Evolutionary conservation across 53 echinoderm and acorn worm genomes (phyloP).

Genomic region (Luidia sarsii): DNA sequence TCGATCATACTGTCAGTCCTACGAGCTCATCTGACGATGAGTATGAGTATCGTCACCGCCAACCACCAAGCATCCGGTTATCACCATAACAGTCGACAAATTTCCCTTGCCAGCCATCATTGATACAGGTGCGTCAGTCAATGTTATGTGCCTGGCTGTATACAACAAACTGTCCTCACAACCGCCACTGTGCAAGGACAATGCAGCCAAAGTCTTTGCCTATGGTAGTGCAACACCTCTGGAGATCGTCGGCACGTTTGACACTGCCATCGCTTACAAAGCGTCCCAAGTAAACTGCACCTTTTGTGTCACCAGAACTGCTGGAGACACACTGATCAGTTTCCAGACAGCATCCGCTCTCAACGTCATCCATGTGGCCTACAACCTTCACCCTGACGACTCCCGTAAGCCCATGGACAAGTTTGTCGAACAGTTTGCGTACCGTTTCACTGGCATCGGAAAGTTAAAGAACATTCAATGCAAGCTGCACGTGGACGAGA

Average conservation of each 20-base stretch:
- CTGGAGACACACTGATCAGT: constrained; percentile 50
- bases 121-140: constrained; percentile 5
- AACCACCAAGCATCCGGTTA: neutral
- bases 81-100: constrained; percentile 1
- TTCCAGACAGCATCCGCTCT: constrained; percentile 6
- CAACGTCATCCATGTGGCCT: constrained; percentile 20
- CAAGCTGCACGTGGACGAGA: constrained; percentile 59
- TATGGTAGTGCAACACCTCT: neutral
- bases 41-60: neutral
- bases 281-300: neutral
- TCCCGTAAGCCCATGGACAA: neutral
- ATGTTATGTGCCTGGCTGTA: constrained; percentile 1
- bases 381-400: constrained; percentile 14
- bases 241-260: constrained; percentile 5
- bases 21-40: neutral
- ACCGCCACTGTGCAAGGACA: constrained; percentile 8
- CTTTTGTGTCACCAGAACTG: constrained; percentile 43
- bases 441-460: constrained; percentile 64
- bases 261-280: neutral
- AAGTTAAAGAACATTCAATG: constrained; percentile 52
- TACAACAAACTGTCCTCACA: constrained; percentile 11
- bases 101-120: neutral
- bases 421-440: constrained; percentile 25
- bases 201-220: neutral
- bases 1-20: neutral